Evolutionary conservation across 2,888 invertebrate species (phyloP), one percentile per base, ranked within the genome.

Genomic region (Dorcus hopei): DNA sequence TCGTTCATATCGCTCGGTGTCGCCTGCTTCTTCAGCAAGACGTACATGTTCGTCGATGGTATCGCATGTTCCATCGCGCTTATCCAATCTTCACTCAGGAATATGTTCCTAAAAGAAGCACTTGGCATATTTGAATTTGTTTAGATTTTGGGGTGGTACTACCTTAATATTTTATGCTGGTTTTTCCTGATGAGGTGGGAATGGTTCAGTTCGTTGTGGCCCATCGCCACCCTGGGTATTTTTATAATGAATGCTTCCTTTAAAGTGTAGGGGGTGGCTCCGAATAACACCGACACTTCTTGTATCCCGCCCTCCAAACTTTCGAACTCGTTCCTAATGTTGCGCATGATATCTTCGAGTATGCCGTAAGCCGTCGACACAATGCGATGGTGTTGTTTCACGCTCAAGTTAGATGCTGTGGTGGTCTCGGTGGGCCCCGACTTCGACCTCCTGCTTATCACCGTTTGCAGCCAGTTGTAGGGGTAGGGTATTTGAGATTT

Each of bases 11-110:
- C 80, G 81, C 66, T 80, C 80, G n/a, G 73, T 64, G 38, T 39
- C 9, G 1, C 9, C 4, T 41, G 77, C 67, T 81, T 82, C 65
- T 79, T 81, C 7, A 83, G 67, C 58, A 82, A 79, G n/a, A 83
- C 74, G 70, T 79, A 81, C 72, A 82, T 76, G 62, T 82, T 83
- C 19, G 81, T 83, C 38, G 80, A 80, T 23, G 79, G 65, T 9
- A 82, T 61, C 2, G 75, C 69, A n/a, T 74, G 74, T 63, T 76
- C 80, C 63, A 83, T 78, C 9, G 80, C 70, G 68, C 79, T 66
- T 56, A 77, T 76, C 54, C 83, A 68, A 59, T 77, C 74, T 49
- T 82, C 78, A 53, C 80, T 80, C 63, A 82, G 81, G 47, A 80
- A 80, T 58, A 83, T 69, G 39, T 76, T 75, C 65, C 83, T 83